Percentiles rank a stretch among this genome's conserved stretches.
Evolutionary conservation across 2,797 vertebrate genomes (phyloP).

Genomic region (Paedocypris micromegethes): DNA sequence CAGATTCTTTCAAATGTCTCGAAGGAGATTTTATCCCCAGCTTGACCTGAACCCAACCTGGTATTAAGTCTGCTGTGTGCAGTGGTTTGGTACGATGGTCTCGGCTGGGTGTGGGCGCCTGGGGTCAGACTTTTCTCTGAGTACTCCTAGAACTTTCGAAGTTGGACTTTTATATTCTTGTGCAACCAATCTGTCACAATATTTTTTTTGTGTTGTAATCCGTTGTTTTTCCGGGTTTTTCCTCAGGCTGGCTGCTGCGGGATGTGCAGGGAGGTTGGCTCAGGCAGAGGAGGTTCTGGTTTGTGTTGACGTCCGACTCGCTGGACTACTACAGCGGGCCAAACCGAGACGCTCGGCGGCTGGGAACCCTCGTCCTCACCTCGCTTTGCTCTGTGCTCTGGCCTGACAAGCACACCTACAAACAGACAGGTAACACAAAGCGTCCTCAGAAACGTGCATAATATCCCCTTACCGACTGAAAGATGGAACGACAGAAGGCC

Average conservation of each 20-base stretch:
- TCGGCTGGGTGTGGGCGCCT: conserved; percentile 9
- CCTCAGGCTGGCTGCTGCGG: conserved; percentile 85
- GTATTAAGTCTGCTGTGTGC: neutral
- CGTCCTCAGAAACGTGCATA: no score
- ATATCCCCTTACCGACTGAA: no score
- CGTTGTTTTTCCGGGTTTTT: neutral
- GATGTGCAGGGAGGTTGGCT: conserved; percentile 86
- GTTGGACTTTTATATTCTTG: neutral
- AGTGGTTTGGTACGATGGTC: conserved; percentile 12
- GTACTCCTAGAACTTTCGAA: neutral
- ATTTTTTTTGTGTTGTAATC: neutral
- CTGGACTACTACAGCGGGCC: conserved; percentile 88
- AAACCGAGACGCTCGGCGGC: conserved; percentile 76
- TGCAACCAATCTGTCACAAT: neutral
- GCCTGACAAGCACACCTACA: conserved; percentile 88
- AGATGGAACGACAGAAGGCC: no score
- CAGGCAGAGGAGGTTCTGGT: conserved; percentile 90
- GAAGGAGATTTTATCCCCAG: conserved; percentile 6
- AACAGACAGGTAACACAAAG: conserved; percentile 79
- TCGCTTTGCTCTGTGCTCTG: conserved; percentile 90
- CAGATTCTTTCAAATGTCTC: conserved; percentile 8
- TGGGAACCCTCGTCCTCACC: conserved; percentile 89
- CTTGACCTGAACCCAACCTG: conserved; percentile 20
- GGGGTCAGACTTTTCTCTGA: conserved; percentile 20
- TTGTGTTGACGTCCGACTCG: conserved; percentile 86